These are phyloP conservation scores for Piprites chloris DNA, from an alignment of 2,113 vertebrate genomes.

Conservation along the genomic window DNA sequence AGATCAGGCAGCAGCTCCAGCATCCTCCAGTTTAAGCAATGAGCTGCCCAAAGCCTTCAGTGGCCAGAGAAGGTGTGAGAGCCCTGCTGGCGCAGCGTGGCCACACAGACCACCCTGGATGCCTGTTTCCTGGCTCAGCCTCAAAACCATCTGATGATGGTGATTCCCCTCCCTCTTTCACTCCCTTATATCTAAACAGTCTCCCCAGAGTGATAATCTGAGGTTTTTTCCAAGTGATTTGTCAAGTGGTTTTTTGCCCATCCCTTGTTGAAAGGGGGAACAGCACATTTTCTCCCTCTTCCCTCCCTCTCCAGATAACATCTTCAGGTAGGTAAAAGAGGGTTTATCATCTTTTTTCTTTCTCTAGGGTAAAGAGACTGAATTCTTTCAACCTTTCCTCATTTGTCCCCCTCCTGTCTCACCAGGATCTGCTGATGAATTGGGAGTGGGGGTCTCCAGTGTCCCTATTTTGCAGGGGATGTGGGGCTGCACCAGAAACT, in stretches of 20 bases:
- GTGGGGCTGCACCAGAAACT: neutral
- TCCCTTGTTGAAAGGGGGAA: neutral
- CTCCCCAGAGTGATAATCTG: neutral
- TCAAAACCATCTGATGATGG: neutral
- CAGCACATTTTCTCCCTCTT: neutral
- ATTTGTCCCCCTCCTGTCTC: rapidly evolving
- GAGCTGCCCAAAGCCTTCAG: neutral
- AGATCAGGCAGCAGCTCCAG: neutral
- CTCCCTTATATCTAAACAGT: neutral
- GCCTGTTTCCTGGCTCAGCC: neutral
- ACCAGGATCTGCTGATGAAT: neutral
- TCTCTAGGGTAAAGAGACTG: neutral
- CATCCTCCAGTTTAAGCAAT: neutral
- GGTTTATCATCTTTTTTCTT: neutral
- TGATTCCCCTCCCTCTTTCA: neutral
- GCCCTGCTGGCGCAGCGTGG: neutral
- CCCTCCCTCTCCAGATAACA: neutral
- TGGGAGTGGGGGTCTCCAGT: neutral
- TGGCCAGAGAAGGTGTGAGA: neutral
- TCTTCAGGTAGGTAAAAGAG: no score
- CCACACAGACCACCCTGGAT: rapidly evolving
- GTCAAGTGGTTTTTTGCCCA: neutral
- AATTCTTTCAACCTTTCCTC: neutral
- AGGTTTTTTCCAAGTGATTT: neutral
- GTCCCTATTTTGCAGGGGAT: neutral